Evolutionary conservation across 2,888 invertebrate species (phyloP).

Genomic region (Sphecodes monilicornis): DNA sequence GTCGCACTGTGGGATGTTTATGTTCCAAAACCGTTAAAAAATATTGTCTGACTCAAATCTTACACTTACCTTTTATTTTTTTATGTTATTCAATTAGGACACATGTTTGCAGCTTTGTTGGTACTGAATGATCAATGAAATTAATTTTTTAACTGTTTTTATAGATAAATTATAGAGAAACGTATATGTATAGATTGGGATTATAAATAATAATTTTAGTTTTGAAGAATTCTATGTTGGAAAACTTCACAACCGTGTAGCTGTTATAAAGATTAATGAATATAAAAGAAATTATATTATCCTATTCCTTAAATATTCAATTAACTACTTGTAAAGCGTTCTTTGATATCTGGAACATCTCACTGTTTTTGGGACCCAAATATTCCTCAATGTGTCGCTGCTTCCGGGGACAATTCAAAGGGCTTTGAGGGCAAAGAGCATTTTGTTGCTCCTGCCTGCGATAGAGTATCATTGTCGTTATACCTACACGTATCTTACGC

Average conservation of each 20-base stretch:
- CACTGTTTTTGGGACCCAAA: neutral
- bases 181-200: neutral
- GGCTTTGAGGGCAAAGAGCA: neutral
- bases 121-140: neutral
- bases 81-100: neutral
- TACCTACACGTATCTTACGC: constrained; percentile 58
- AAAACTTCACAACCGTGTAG: no score
- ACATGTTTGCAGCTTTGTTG: neutral
- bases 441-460: neutral
- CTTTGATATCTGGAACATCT: neutral
- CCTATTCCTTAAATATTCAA: neutral
- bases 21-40: neutral
- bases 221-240: no score
- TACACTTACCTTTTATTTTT: neutral
- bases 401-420: neutral
- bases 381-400: neutral
- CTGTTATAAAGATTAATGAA: neutral
- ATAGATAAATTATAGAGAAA: neutral
- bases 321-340: neutral
- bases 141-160: neutral
- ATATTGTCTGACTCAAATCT: neutral
- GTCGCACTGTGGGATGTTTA: neutral
- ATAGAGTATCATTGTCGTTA: constrained; percentile 34
- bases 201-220: no score
- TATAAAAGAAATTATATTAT: neutral